Conservation (phyloP, 2,113 vertebrate species). For the Narcine bancroftii region DNA sequence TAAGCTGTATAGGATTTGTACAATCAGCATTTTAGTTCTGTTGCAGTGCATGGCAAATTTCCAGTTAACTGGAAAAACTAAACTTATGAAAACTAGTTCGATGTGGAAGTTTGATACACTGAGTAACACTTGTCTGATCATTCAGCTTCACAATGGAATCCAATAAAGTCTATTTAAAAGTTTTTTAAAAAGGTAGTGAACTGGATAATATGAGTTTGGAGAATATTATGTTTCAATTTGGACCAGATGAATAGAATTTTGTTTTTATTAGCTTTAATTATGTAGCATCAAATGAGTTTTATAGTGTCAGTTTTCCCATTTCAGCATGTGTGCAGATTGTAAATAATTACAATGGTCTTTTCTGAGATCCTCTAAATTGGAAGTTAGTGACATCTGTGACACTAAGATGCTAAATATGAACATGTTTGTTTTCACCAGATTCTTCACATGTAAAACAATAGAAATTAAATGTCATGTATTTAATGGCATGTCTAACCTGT, state of each 20-base stretch:
- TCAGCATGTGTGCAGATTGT: background rate
- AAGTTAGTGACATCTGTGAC: background rate
- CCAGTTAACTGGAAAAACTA: constrained; percentile 12
- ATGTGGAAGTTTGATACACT: too few species aligned
- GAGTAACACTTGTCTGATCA: constrained; percentile 6
- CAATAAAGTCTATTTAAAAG: background rate
- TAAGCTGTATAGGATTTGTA: constrained; percentile 4
- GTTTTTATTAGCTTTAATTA: background rate
- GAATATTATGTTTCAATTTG: background rate
- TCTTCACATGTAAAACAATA: background rate
- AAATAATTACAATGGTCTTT: background rate
- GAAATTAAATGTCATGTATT: background rate
- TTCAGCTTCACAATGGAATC: background rate
- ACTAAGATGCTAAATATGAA: background rate
- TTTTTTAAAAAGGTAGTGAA: background rate
- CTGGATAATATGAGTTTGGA: background rate
- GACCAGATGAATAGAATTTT: too few species aligned
- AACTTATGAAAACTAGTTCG: background rate
- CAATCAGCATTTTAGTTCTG: background rate
- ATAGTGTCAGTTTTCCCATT: too few species aligned
- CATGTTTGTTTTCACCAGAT: background rate
- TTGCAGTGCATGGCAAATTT: background rate
- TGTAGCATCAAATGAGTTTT: background rate
- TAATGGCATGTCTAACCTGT: too few species aligned
- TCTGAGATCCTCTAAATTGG: background rate